Evolutionary conservation across 2,113 vertebrate species (phyloP), one percentile per base, ranked within the genome.

Genomic region (Bucco capensis): DNA sequence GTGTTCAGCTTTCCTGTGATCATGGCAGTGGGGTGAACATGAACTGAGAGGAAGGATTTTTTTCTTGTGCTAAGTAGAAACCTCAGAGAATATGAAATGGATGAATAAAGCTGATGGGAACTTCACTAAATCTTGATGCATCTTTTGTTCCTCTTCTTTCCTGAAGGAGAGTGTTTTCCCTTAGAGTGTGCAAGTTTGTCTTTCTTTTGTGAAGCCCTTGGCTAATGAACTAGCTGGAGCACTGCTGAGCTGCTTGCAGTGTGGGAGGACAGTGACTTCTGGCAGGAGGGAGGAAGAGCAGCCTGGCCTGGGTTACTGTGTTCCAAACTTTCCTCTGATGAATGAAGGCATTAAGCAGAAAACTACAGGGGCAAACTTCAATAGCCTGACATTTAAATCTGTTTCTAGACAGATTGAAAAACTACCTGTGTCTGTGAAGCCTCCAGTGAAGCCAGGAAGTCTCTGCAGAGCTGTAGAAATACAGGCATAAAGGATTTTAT

Each of bases 391-490:
- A 62, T 76, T 92, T 79, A 69, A 70, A 79, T 58, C 46, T 73
- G 31, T 22, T 83, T 86, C 58, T 69, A 87, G 61, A 64, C 1
- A 3, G 37, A 70, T 69, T 76, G 88, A 71, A 84, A 92, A 95
- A 79, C 46, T 61, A 18, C 8, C 27, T 37, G 12, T 82, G 49
- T 72, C 61, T 92, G 42, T 82, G 76, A 95, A 87, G 51, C 81
- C 37, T 91, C 76, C 76, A 67, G 2, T 70, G 81, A 78, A 78
- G 19, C 16, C 35, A 70, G 46, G 35, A 80, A 82, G 27, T 31
- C 66, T 94, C 60, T 88, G 40, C 80, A 84, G 60, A 61, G 46
- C 87, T 91, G 28, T 19, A 85, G 84, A 82, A 94, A 47, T 69
- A 61, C 10, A 72, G 51, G 7, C 56, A 77, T 87, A 78, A 89